Base-by-base conservation (phyloP, 1,140 invertebrate species). In the Xylocopa sonorina region DNA sequence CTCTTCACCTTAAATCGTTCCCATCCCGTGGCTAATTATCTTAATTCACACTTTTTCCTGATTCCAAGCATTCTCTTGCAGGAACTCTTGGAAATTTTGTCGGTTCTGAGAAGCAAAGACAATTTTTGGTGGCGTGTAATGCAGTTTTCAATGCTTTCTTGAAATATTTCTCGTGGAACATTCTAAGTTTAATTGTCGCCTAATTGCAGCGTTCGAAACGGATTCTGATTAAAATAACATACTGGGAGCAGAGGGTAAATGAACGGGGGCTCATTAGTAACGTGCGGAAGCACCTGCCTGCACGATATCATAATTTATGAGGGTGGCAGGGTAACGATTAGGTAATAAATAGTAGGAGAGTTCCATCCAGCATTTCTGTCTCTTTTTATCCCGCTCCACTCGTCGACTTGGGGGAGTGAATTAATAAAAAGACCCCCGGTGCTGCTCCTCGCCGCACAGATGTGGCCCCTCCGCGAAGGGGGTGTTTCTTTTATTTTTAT, bases 401-500 rank as follows among this genome's bases (percentile, higher is more conserved):
- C 53, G 63, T 73, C 74, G 71, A 72, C 72, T 71, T 24, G 69
- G 72, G 84, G 81, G 81, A 89, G 87, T 88, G 87, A 89, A 89
- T 89, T 89, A 89, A 89, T 89, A 88, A 88, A 89, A 89, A 80
- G 77, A 87, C 89, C 89, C 89, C 85, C 81, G 78, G 76, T n/a
- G n/a, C 79, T 72, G 78, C 81, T 78, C 83, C 77, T 51, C 90
- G 84, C 81, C 67, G 82, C 86, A 78, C 88, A 89, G 88, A 89
- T 89, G 88, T 89, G 80, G 64, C 57, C 83, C 86, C 79, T 86
- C 60, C 55, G 74, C 55, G 50, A 79, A 81, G 76, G 83, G 75
- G 85, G 63, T 74, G 75, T 85, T 86, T 86, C 85, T 89, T 88
- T 89, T 89, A 87, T 89, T 89, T 77, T 91, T 90, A 88, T 85